These are phyloP conservation scores for Calameuta pallipes DNA, from an alignment of 2,888 invertebrate genomes.

Conservation along the genomic window DNA sequence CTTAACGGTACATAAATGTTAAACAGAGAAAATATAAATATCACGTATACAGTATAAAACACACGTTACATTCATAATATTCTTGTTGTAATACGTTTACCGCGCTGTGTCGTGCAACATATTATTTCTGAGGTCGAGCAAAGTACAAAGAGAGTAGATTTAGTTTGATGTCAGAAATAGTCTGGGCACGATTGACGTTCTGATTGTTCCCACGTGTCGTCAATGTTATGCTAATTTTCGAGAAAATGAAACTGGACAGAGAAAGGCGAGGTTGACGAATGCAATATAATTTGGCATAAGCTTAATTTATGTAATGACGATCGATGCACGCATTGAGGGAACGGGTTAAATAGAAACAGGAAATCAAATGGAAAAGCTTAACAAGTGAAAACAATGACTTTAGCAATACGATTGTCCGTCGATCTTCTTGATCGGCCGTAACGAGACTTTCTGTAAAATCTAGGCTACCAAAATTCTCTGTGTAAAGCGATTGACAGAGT, in stretches of 20 bases:
- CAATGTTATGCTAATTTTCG: conserved; percentile 22
- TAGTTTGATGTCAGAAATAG: conserved; percentile 59
- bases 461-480: conserved; percentile 25
- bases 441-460: conserved; percentile 10
- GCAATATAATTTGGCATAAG: neutral
- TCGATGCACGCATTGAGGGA: neutral
- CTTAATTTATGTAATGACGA: neutral
- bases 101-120: conserved; percentile 39
- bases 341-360: neutral
- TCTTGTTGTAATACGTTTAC: conserved; percentile 13
- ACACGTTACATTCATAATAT: neutral
- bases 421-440: neutral
- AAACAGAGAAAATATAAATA: conserved; percentile 8
- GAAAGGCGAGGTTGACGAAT: conserved; percentile 16
- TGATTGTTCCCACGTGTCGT: conserved; percentile 8
- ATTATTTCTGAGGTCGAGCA: conserved; percentile 57
- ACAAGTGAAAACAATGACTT: neutral
- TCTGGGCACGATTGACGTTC: conserved; percentile 38
- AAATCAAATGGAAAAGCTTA: neutral
- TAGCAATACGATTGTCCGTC: neutral
- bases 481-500: neutral
- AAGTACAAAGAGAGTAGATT: conserved; percentile 61
- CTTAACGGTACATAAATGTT: conserved; percentile 20
- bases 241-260: conserved; percentile 13
- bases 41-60: neutral